Percentiles rank a stretch among this genome's conserved stretches.
Evolutionary conservation across 2,888 invertebrate species (phyloP).

Genomic region (Agriotes lineatus): DNA sequence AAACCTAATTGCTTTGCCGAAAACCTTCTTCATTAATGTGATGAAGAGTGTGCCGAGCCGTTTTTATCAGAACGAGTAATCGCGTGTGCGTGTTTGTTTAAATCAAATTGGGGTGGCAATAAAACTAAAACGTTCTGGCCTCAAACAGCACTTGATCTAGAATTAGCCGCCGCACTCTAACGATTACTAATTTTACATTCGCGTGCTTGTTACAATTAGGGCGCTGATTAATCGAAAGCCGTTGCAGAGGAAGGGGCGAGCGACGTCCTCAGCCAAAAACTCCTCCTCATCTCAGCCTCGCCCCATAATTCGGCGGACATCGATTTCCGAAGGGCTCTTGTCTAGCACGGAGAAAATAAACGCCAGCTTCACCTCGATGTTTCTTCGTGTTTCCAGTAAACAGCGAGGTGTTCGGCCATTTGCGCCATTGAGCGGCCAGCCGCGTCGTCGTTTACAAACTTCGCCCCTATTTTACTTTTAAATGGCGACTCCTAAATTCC

Average conservation of each 20-base stretch:
- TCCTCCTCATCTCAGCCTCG: constrained; percentile 7
- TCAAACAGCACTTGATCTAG: not conserved
- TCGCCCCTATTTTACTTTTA: constrained; percentile 24
- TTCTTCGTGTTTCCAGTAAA: constrained; percentile 11
- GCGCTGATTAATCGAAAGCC: constrained; percentile 15
- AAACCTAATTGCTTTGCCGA: too few relatives aligned
- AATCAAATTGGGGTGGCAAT: not conserved
- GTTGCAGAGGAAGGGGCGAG: not conserved
- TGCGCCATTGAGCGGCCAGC: constrained; percentile 1
- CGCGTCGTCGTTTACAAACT: constrained; percentile 6
- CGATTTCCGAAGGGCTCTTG: constrained; percentile 34
- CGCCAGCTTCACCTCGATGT: constrained; percentile 19
- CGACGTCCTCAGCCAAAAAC: not conserved
- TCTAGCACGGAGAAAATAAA: constrained; percentile 33
- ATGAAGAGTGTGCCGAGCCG: too few relatives aligned
- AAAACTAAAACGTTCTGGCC: not conserved
- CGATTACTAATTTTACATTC: constrained; percentile 16
- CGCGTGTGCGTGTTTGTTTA: too few relatives aligned
- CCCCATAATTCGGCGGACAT: constrained; percentile 9
- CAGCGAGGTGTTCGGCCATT: constrained; percentile 14
- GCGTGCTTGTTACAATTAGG: constrained; percentile 13
- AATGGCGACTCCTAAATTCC: constrained; percentile 17
- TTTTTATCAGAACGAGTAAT: too few relatives aligned
- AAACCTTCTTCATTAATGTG: too few relatives aligned
- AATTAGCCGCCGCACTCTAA: not conserved